Evolutionary conservation across 2,888 invertebrate species (phyloP).

Genomic region (Bembecia ichneumoniformis): DNA sequence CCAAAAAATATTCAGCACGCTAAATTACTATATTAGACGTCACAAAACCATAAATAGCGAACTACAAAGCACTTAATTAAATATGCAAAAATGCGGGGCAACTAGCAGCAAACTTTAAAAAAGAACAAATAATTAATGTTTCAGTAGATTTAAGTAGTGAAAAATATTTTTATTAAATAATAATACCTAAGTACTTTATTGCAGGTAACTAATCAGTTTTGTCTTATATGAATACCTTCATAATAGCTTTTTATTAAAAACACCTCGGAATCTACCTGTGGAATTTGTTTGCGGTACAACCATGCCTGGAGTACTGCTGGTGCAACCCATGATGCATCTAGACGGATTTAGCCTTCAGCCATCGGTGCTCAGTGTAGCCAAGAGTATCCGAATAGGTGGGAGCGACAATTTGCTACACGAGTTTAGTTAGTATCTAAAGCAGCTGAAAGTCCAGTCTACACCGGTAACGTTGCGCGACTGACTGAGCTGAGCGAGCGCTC

Average conservation of each 20-base stretch:
- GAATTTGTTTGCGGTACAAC: conserved; percentile 29
- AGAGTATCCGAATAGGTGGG: background rate
- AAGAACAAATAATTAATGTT: too few species aligned
- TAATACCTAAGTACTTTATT: too few species aligned
- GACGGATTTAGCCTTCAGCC: conserved; percentile 16
- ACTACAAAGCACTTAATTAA: too few species aligned
- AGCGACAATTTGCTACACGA: too few species aligned
- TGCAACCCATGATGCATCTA: conserved; percentile 57
- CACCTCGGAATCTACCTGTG: conserved; percentile 29
- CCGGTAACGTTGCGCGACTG: conserved; percentile 47
- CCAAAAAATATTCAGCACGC: conserved; percentile 3
- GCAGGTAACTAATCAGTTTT: too few species aligned
- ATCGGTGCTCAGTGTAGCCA: conserved; percentile 12
- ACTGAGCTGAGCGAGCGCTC: conserved; percentile 3
- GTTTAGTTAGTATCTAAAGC: background rate
- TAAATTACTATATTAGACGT: background rate
- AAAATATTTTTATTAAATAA: too few species aligned
- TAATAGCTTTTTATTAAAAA: too few species aligned
- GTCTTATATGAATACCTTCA: too few species aligned
- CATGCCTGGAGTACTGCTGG: conserved; percentile 56
- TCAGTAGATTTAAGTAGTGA: too few species aligned
- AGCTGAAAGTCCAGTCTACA: conserved; percentile 32
- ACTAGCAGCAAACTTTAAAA: too few species aligned
- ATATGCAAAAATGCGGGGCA: too few species aligned
- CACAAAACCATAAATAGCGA: too few species aligned